phyloP scores from a whole-genome alignment of 2,888 invertebrate species.

The Caenorhabditis panamensis region DNA sequence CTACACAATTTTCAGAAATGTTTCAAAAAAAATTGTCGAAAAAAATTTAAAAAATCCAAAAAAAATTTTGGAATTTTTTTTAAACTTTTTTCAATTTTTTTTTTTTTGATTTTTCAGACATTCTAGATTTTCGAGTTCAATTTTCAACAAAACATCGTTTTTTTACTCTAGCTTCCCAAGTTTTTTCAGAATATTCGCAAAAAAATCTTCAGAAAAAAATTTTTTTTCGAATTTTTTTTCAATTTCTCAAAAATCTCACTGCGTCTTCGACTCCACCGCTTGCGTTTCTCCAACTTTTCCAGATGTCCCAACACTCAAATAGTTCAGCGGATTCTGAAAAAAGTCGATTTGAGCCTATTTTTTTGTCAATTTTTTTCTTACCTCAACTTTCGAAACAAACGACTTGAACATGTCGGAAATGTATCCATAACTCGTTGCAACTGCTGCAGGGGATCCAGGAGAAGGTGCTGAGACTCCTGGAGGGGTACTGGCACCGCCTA shows the following conservation, averaged over 20 bases:
- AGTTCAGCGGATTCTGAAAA: conserved; percentile 52
- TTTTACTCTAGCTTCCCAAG: too few relatives aligned
- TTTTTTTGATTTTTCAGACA: too few relatives aligned
- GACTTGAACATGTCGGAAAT: conserved; percentile 55
- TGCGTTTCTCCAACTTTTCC: conserved; percentile 14
- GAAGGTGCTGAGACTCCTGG: conserved; percentile 35
- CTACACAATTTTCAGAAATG: too few relatives aligned
- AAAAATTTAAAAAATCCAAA: neutral
- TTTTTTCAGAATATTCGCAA: too few relatives aligned
- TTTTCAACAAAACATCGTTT: too few relatives aligned
- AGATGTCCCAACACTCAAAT: conserved; percentile 38
- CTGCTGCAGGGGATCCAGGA: conserved; percentile 7
- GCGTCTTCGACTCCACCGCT: conserved; percentile 52
- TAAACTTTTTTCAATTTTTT: neutral
- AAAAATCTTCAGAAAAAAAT: too few relatives aligned
- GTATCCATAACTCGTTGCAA: conserved; percentile 55
- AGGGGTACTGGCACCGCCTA: conserved; percentile 37
- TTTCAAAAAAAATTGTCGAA: too few relatives aligned
- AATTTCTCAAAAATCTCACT: conserved; percentile 27
- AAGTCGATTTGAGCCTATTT: neutral
- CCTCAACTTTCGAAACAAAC: conserved; percentile 59
- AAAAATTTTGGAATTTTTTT: neutral
- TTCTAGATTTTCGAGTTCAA: too few relatives aligned
- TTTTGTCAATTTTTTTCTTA: neutral
- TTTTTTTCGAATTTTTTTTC: too few relatives aligned